Base-by-base conservation (phyloP, 2,113 vertebrate genomes). In the Rostratula benghalensis region DNA sequence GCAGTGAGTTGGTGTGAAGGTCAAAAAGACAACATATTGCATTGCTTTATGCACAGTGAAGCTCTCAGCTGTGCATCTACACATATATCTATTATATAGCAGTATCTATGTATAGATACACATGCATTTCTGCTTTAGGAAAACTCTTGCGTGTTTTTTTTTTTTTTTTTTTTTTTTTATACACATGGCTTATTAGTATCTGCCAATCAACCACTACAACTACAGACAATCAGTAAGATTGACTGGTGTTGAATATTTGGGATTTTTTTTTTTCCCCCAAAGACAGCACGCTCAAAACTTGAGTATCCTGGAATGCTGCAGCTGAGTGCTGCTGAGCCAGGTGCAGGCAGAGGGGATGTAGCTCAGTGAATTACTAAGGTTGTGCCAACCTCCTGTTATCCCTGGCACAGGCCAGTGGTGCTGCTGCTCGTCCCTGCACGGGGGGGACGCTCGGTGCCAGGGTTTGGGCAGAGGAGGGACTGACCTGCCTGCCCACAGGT, bases 391-490 rank as follows among this genome's bases (percentile, higher is more conserved):
- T 37, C 2, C 35, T 11, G 37, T 19, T 7, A n/a, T 28, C 39
- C 25, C 25, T 18, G 4, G 37, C 0, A 2, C n/a, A 17, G 45
- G 35, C 0, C 13, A 9, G 46, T 20, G 3, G 45, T 3, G 17
- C 15, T n/a, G 59, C 59, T 23, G 18, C 39, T 0, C 0, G 48
- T 27, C 57, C 35, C 25, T 13, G 48, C 0, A 1, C 0, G 1
- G 15, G 30, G 39, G 11, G 10, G 43, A 76, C 56, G 75, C 63
- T 53, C 13, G 1, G 19, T n/a, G 41, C 35, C 5, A 3, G 35
- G 33, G 30, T 27, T 39, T 28, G n/a, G 61, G 50, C 30, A 15
- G 23, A 1, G 45, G 13, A 41, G 31, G 25, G 57, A 10, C 28
- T 0, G 21, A 37, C 30, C 53, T 54, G 35, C 54, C 70, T 30